Evolutionary conservation across 2,888 invertebrate genomes (phyloP).

Genomic region (Diarsia dahlii): DNA sequence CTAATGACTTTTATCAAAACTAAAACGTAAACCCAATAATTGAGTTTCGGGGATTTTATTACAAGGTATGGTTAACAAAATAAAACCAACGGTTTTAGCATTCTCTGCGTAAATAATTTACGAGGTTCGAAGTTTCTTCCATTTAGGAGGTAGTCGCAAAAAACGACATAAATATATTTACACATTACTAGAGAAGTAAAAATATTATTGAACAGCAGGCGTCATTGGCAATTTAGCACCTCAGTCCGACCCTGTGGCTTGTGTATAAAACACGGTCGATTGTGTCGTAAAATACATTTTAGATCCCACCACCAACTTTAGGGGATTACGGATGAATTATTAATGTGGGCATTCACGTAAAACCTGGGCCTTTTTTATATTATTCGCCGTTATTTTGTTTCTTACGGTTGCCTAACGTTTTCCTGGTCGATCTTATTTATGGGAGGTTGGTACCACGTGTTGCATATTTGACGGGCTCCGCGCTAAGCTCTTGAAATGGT

Average conservation of each 20-base stretch:
- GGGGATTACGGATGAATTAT: constrained; percentile 88
- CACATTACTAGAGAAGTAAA: constrained; percentile 49
- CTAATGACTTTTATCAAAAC: neutral
- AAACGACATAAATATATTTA: neutral
- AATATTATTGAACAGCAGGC: constrained; percentile 38
- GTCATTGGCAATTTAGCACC: constrained; percentile 64
- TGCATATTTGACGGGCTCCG: constrained; percentile 63
- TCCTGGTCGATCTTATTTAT: constrained; percentile 69
- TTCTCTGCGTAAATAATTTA: neutral
- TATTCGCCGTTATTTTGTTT: constrained; percentile 72
- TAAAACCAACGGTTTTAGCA: neutral
- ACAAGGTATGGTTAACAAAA: neutral
- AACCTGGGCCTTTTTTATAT: constrained; percentile 79
- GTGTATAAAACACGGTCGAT: constrained; percentile 79
- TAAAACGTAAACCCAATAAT: neutral
- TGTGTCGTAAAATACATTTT: constrained; percentile 84
- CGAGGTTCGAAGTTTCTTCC: neutral
- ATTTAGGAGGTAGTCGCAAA: constrained; percentile 16
- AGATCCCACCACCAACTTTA: constrained; percentile 79
- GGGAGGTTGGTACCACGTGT: constrained; percentile 62
- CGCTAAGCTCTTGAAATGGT: constrained; percentile 58
- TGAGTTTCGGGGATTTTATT: neutral
- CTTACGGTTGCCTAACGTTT: constrained; percentile 63
- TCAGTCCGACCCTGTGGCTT: constrained; percentile 67
- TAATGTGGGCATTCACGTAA: constrained; percentile 86